A percentile compares a stretch with the other conserved stretches of the same genome.
phyloP scores from a whole-genome alignment of 2,797 vertebrate genomes.

The Siniperca undulata region DNA sequence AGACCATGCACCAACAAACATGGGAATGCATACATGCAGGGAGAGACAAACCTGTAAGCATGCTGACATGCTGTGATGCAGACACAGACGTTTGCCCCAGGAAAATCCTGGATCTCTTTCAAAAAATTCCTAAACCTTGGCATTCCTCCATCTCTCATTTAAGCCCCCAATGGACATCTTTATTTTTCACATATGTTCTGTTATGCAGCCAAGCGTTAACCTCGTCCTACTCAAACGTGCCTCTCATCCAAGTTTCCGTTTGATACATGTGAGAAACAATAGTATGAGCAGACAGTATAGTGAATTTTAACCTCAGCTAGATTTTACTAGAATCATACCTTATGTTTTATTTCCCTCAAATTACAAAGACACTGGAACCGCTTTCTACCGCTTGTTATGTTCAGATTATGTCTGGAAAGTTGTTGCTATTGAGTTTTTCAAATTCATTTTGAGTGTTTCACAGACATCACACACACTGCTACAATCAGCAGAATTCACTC shows the following conservation, averaged over 20 bases:
- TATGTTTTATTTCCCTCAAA: background rate
- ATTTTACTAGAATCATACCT: background rate
- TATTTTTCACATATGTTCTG: constrained; percentile 18
- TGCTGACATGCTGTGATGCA: background rate
- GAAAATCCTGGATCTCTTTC: constrained; percentile 16
- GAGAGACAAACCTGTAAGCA: background rate
- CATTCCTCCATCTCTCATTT: constrained; percentile 25
- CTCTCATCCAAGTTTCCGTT: background rate
- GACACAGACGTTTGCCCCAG: constrained; percentile 3
- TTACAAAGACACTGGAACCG: background rate
- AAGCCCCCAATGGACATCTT: constrained; percentile 1
- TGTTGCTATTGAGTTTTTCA: no score
- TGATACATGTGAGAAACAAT: background rate
- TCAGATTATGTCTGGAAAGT: no score
- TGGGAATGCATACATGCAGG: background rate
- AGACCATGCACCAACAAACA: background rate
- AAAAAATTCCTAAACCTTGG: constrained; percentile 35
- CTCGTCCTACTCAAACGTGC: background rate
- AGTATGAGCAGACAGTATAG: no score
- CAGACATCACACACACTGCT: no score
- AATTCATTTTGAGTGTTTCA: no score
- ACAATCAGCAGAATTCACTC: no score
- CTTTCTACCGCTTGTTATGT: background rate
- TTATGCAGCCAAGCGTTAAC: background rate
- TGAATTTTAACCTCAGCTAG: no score